Conservation (phyloP, 1,140 invertebrate species). For the Caenorhabditis elegans region WBcel235 BX284606.5:11070501-11071000, state of each 20-base stretch:
- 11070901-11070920: background rate
- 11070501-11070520: background rate
- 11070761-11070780: slow-evolving; percentile 14
- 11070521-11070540: background rate
- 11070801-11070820: background rate
- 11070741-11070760: background rate
- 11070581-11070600: too few relatives aligned
- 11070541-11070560: background rate
- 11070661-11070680: too few relatives aligned
- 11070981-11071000: background rate
- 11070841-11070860: slow-evolving; percentile 10
- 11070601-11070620: too few relatives aligned
- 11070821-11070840: background rate
- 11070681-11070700: background rate
- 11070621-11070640: too few relatives aligned
- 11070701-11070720: background rate
- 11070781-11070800: background rate
- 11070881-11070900: background rate
- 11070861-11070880: background rate
- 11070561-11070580: background rate
- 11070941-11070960: slow-evolving; percentile 26
- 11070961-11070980: background rate
- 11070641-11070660: too few relatives aligned
- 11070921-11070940: background rate
- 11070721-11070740: slow-evolving; percentile 17